Conservation (phyloP, 2,113 vertebrate genomes). For the Pteropus alecto region DNA sequence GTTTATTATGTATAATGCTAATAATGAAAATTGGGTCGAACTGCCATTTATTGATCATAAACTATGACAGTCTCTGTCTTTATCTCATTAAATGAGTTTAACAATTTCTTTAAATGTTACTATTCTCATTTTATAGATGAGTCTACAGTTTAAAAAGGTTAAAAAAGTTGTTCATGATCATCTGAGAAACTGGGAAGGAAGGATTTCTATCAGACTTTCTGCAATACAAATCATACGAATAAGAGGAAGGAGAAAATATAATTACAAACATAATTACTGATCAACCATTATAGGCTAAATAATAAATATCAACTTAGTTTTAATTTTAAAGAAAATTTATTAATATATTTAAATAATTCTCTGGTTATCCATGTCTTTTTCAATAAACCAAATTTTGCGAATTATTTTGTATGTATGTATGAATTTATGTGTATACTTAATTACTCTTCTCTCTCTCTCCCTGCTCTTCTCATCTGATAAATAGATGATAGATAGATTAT, state of each 20-base stretch:
- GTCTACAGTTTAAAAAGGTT: neutral
- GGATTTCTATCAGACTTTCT: neutral
- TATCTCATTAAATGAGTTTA: neutral
- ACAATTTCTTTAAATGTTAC: neutral
- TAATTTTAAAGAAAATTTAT: neutral
- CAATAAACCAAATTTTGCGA: neutral
- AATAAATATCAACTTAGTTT: neutral
- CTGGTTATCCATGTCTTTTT: neutral
- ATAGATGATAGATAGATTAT: neutral
- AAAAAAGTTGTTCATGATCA: neutral
- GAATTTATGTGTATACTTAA: neutral
- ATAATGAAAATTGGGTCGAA: neutral
- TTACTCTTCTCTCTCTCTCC: neutral
- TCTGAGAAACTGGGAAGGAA: neutral
- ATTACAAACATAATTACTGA: neutral
- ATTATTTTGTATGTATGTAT: neutral
- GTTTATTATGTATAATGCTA: neutral
- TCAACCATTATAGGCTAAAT: neutral
- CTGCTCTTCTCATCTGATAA: neutral
- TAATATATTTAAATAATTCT: neutral
- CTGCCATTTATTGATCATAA: neutral
- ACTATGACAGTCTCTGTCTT: neutral
- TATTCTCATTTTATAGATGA: neutral
- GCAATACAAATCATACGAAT: neutral
- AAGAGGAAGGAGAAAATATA: neutral